A percentile compares a stretch with the other conserved stretches of the same genome.
Evolutionary conservation across 2,113 vertebrate genomes (phyloP).

Genomic region (Dendrocopos noguchii): DNA sequence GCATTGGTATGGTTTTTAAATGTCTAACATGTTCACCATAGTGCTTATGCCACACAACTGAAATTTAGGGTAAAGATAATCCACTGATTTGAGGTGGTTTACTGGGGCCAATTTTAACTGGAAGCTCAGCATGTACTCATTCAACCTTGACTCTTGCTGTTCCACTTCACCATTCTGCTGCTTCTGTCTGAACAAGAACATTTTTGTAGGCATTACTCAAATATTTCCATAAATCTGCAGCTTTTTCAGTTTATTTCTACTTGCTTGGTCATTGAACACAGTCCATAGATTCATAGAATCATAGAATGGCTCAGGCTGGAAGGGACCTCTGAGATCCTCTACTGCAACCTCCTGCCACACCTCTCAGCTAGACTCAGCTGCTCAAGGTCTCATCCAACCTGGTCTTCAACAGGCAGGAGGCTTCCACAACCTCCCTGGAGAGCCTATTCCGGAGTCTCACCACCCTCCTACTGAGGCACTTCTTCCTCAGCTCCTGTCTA

Average conservation of each 20-base stretch:
- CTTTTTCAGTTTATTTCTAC: not conserved
- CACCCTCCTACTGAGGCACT: no score
- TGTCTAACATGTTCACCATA: not conserved
- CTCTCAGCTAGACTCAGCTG: no score
- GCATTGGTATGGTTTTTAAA: not conserved
- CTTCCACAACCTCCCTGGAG: no score
- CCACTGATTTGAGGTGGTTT: not conserved
- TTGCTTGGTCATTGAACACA: not conserved
- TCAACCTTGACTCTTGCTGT: not conserved
- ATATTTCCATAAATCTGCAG: not conserved
- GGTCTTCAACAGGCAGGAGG: no score
- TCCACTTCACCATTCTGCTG: not conserved
- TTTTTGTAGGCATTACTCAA: not conserved
- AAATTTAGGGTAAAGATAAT: not conserved
- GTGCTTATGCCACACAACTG: not conserved
- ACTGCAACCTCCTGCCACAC: no score
- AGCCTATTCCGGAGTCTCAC: no score
- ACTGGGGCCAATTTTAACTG: not conserved
- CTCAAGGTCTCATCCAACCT: no score
- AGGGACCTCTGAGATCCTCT: no score
- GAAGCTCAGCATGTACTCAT: not conserved
- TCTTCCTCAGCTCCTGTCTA: no score
- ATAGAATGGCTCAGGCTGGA: no score
- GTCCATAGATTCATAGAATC: no score
- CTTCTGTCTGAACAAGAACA: not conserved